These are phyloP conservation scores for Palythoa grandis DNA, from an alignment of 92 coral and sea anemone species.

Conservation along the genomic window DNA sequence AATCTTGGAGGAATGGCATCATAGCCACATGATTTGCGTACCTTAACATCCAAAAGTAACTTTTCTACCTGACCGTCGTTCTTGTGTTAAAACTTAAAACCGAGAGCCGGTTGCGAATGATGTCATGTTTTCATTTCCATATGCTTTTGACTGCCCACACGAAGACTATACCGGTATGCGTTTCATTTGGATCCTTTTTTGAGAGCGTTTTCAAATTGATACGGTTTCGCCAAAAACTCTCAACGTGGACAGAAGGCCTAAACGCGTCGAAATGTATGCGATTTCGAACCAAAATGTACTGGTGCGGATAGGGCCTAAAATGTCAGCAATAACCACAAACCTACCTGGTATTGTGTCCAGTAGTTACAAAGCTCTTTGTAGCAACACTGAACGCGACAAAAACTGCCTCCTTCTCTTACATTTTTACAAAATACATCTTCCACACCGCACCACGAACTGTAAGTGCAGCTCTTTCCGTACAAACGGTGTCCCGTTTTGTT, in stretches of 20 bases:
- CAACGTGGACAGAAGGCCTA: too few relatives aligned
- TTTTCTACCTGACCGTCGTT: neutral
- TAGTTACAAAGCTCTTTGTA: slow-evolving; percentile 28
- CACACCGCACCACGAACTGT: slow-evolving; percentile 32
- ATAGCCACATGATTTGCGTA: slow-evolving; percentile 32
- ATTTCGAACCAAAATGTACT: too few relatives aligned
- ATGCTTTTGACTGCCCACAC: too few relatives aligned
- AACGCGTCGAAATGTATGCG: too few relatives aligned
- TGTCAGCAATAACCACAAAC: neutral
- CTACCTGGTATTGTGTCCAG: slow-evolving; percentile 41
- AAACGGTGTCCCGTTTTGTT: slow-evolving; percentile 34
- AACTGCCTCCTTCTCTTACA: slow-evolving; percentile 25
- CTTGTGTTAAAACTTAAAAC: too few relatives aligned
- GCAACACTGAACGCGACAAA: slow-evolving; percentile 39
- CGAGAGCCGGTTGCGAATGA: too few relatives aligned
- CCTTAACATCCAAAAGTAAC: neutral
- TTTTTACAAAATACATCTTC: slow-evolving; percentile 28
- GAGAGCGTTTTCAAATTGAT: too few relatives aligned
- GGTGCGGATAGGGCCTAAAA: too few relatives aligned
- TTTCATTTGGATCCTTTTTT: too few relatives aligned
- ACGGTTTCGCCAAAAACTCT: too few relatives aligned
- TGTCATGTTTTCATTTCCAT: too few relatives aligned
- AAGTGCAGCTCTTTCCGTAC: slow-evolving; percentile 38
- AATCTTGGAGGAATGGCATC: slow-evolving; percentile 6
- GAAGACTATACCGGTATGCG: too few relatives aligned